A percentile compares a stretch with the other conserved stretches of the same genome.
These are phyloP conservation scores for Eristalinus aeneus DNA, from an alignment of 2,888 invertebrate genomes.

Conservation along the genomic window DNA sequence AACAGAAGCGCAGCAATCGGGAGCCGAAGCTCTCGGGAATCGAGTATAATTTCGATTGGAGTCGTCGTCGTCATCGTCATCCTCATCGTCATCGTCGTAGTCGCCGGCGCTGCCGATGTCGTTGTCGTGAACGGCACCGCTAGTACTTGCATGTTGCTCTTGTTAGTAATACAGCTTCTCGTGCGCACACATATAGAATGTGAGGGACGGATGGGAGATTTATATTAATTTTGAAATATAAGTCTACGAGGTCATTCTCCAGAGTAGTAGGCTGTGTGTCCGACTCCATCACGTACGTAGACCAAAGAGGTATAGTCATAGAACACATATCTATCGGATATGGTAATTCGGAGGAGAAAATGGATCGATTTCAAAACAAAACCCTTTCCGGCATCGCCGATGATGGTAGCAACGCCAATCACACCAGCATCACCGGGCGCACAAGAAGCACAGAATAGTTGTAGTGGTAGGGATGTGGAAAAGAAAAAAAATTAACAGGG, in stretches of 20 bases:
- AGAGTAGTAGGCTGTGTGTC: constrained; percentile 64
- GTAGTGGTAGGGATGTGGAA: constrained; percentile 28
- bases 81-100: constrained; percentile 20
- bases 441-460: constrained; percentile 39
- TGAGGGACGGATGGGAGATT: constrained; percentile 60
- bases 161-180: constrained; percentile 34
- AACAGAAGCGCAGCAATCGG: constrained; percentile 59
- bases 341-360: constrained; percentile 71
- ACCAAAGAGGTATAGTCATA: constrained; percentile 28
- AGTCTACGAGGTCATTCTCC: constrained; percentile 70
- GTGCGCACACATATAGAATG: constrained; percentile 23
- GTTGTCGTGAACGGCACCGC: constrained; percentile 41
- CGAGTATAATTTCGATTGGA: constrained; percentile 67
- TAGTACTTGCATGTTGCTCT: constrained; percentile 22
- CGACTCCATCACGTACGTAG: constrained; percentile 9
- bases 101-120: constrained; percentile 29
- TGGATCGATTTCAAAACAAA: constrained; percentile 71
- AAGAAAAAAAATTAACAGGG: constrained; percentile 50
- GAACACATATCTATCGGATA: constrained; percentile 55
- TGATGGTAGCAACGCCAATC: constrained; percentile 64
- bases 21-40: constrained; percentile 67
- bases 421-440: constrained; percentile 61
- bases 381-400: constrained; percentile 65
- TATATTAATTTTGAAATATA: constrained; percentile 73
- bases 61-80: constrained; percentile 8